A percentile compares a stretch with the other conserved stretches of the same genome.
Conservation (phyloP, 2,113 vertebrate species). For the Zosterops borbonicus region DNA sequence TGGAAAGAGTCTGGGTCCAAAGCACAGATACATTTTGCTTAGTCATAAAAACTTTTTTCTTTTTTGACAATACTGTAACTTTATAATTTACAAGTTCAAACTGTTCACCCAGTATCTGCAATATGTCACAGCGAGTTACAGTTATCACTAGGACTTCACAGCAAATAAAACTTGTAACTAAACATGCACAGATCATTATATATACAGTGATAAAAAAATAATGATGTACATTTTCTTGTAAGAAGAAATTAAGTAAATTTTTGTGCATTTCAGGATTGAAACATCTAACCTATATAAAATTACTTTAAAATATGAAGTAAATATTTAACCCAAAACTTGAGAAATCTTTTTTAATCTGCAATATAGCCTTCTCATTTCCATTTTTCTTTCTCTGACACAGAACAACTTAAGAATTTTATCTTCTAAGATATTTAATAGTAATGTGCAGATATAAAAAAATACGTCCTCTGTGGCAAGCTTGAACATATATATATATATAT, state of each 20-base stretch:
- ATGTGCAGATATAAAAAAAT: slow-evolving; percentile 61
- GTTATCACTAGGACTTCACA: slow-evolving; percentile 43
- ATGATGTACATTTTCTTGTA: slow-evolving; percentile 60
- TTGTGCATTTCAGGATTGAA: slow-evolving; percentile 61
- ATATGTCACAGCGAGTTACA: slow-evolving; percentile 51
- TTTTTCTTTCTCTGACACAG: slow-evolving; percentile 27
- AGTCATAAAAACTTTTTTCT: slow-evolving; percentile 12
- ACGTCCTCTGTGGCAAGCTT: slow-evolving; percentile 44
- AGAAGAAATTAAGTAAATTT: slow-evolving; percentile 64
- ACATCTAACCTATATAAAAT: slow-evolving; percentile 62
- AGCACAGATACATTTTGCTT: slow-evolving; percentile 39
- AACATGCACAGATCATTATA: slow-evolving; percentile 53
- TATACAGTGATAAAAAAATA: slow-evolving; percentile 65
- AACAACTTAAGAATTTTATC: slow-evolving; percentile 33
- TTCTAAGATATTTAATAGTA: slow-evolving; percentile 55
- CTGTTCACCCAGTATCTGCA: slow-evolving; percentile 47
- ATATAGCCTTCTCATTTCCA: slow-evolving; percentile 33
- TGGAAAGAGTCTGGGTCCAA: slow-evolving; percentile 5
- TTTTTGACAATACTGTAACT: slow-evolving; percentile 40
- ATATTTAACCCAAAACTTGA: slow-evolving; percentile 51
- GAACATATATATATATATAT: slow-evolving; percentile 57
- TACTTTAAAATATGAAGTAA: slow-evolving; percentile 58
- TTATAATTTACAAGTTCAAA: slow-evolving; percentile 35
- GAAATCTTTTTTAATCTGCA: slow-evolving; percentile 47
- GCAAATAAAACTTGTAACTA: slow-evolving; percentile 41